These are phyloP conservation scores for Ptychobarbus kaznakovi DNA, from an alignment of 2,797 vertebrate genomes.

Conservation along the genomic window DNA sequence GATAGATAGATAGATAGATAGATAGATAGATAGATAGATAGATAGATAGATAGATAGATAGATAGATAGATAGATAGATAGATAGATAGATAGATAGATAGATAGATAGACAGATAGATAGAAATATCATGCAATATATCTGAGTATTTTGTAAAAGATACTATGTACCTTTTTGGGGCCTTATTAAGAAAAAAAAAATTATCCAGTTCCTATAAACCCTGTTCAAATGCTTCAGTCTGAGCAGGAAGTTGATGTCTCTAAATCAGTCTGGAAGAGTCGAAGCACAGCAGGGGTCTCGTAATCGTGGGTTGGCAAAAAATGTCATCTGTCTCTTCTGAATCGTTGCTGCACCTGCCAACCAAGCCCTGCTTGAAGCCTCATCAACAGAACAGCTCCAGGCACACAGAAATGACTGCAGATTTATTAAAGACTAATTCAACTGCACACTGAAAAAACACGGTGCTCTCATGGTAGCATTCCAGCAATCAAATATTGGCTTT, in stretches of 20 bases:
- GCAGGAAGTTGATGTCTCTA: conserved; percentile 12
- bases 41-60: too few species aligned
- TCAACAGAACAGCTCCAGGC: conserved; percentile 24
- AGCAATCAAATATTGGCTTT: conserved; percentile 25
- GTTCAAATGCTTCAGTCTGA: conserved; percentile 19
- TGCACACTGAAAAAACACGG: neutral
- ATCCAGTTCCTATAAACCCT: neutral
- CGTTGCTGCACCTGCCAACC: conserved; percentile 12
- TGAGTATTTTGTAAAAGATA: neutral
- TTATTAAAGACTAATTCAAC: conserved; percentile 40
- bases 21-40: too few species aligned
- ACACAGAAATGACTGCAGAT: conserved; percentile 31
- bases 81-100: too few species aligned
- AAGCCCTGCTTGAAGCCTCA: conserved; percentile 18
- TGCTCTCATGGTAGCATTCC: neutral
- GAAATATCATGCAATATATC: too few species aligned
- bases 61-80: too few species aligned
- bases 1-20: too few species aligned
- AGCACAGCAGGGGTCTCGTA: conserved; percentile 5
- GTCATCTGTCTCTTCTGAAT: conserved; percentile 15
- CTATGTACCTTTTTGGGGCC: neutral
- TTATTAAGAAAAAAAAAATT: neutral
- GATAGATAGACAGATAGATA: too few species aligned
- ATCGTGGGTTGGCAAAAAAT: conserved; percentile 1
- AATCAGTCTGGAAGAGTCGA: conserved; percentile 14